Evolutionary conservation across 2,888 invertebrate genomes (phyloP), one percentile per base, ranked within the genome.

Genomic region (Drosophila monieri): DNA sequence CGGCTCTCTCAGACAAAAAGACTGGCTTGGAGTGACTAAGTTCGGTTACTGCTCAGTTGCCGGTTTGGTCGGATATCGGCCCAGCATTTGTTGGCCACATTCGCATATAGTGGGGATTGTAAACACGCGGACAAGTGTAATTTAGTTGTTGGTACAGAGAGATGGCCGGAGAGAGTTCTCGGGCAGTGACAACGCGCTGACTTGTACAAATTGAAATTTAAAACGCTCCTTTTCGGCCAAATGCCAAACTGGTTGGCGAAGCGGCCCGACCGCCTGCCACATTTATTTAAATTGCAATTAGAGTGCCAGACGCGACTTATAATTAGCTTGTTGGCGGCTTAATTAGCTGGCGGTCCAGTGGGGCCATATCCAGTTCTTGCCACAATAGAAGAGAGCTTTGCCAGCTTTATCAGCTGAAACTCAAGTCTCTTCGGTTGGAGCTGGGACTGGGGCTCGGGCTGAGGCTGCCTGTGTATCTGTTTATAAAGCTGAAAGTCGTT

Each of bases 401-500:
- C 49, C 62, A 56, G 60, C 67, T 60, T 49, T 61, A 83, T 88
- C 84, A 85, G 86, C 84, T 85, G 80, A 71, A 67, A 48, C 51
- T 10, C 49, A 30, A 35, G 61, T 27, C 41, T 15, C 8, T 8
- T 25, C 25, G 2, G 5, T 9, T 21, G 21, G 12, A 12, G 6
- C 43, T 21, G 21, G 9, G 6, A 14, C 39, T 8, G 39, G 30
- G 1, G 43, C 43, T 15, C 18, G 3, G 21, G 54, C 47, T 46
- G 21, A 48, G 30, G 35, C 25, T 56, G 71, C 30, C 44, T 61
- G 41, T 61, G 58, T 49, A 55, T 48, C 59, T 76, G 79, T 88
- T 87, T 83, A 80, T 85, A 88, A 85, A 83, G 78, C 83, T 77
- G 77, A 83, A 77, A 78, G 88, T 89, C 89, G 88, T 89, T 89